A percentile compares a stretch with the other conserved stretches of the same genome.
phyloP scores from a whole-genome alignment of 2,888 invertebrate genomes.

The Brachyopa scutellaris region DNA sequence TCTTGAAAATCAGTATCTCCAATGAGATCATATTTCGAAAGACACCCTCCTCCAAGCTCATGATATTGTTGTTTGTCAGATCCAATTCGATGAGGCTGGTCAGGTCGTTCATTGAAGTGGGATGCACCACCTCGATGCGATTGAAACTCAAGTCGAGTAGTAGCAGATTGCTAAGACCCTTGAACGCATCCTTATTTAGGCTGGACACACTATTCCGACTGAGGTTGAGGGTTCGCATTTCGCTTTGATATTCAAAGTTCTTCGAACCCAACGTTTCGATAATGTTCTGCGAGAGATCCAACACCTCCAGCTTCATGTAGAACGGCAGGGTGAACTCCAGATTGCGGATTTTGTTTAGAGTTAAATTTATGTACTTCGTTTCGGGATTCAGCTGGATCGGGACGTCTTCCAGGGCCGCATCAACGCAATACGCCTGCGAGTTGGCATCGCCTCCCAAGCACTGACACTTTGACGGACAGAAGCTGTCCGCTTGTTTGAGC shows the following conservation, averaged over 20 bases:
- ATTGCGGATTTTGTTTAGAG: constrained; percentile 91
- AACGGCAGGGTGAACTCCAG: constrained; percentile 90
- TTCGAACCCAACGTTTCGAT: constrained; percentile 90
- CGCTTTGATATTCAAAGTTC: constrained; percentile 90
- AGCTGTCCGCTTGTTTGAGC: constrained; percentile 82
- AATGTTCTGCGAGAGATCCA: constrained; percentile 92
- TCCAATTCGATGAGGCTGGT: constrained; percentile 88
- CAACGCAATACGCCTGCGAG: constrained; percentile 89
- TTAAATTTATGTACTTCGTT: constrained; percentile 90
- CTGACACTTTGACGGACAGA: constrained; percentile 91
- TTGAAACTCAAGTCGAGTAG: constrained; percentile 90
- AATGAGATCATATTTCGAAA: constrained; percentile 88
- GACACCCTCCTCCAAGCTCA: constrained; percentile 87
- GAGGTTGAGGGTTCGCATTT: constrained; percentile 89
- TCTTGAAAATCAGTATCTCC: constrained; percentile 88
- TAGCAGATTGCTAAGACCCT: constrained; percentile 87
- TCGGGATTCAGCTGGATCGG: constrained; percentile 95
- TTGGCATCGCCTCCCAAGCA: constrained; percentile 88
- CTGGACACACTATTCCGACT: constrained; percentile 89
- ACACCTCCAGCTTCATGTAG: constrained; percentile 89
- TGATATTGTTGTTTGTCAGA: constrained; percentile 89
- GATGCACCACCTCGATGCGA: constrained; percentile 88
- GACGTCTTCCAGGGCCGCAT: constrained; percentile 91
- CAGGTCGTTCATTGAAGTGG: constrained; percentile 90
- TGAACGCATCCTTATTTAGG: constrained; percentile 89